Base-by-base conservation (phyloP, 2,113 vertebrate species). In the Pseudopodoces humilis region DNA sequence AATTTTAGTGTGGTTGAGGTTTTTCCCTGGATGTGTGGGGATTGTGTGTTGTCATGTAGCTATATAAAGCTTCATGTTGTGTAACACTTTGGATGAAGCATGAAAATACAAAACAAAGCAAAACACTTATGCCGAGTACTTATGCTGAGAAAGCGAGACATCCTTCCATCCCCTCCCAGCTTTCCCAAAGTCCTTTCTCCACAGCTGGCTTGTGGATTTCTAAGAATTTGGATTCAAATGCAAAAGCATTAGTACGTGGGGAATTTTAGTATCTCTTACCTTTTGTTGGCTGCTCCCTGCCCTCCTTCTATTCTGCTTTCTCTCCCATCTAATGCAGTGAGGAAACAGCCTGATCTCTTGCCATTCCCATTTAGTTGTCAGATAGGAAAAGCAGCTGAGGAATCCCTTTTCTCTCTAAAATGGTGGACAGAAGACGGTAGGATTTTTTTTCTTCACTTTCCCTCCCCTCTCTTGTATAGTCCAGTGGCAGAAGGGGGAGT, bases 401-500 rank as follows among this genome's bases (percentile, higher is more conserved):
- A 83, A 77, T 91, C 80, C 55, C 55, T 93, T 92, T 92, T 76
- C 78, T 83, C 67, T 91, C 27, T 88, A 77, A 95, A 95, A 93
- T 93, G 88, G 79, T 92, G 71, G 92, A 79, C 79, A 93, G 68
- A 75, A 92, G 59, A 63, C 13, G 0, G 37, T 69, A 4, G 5
- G 5, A 2, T 49, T 72, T 64, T 63, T 89, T 89, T 60, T 87
- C 91, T 83, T 83, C 35, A 62, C 35, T 88, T 94, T 90, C 85
- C 88, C 76, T 92, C 68, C 53, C 72, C 9, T 63, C 30, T 86
- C 71, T 69, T 72, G 55, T 67, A 13, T 30, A 88, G 71, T 92
- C 87, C 79, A 81, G 96, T 92, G 76, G 43, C 68, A 78, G 86
- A 88, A 96, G 80, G 65, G 53, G 92, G 77, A 95, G 94, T 95